Evolutionary conservation across 2,888 invertebrate species (phyloP).

Genomic region (Rapana venosa): DNA sequence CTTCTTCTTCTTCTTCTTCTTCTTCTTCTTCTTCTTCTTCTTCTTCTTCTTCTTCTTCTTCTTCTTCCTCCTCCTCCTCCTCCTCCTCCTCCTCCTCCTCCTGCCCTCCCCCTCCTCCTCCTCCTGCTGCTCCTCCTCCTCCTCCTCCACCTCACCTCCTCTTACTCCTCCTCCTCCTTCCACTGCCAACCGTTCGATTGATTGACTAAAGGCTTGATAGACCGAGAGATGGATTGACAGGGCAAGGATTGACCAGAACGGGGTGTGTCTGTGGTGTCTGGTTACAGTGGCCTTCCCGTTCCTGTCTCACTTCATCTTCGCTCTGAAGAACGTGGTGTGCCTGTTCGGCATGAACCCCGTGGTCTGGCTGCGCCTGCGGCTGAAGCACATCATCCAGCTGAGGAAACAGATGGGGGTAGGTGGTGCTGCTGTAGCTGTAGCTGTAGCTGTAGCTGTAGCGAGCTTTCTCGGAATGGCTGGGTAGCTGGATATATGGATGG

Average conservation of each 20-base stretch:
- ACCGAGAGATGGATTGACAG: too few relatives aligned
- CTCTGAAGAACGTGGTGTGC: slow-evolving; percentile 69
- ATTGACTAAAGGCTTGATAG: too few relatives aligned
- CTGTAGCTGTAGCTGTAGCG: not conserved
- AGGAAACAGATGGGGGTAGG: slow-evolving; percentile 67
- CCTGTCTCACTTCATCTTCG: slow-evolving; percentile 66
- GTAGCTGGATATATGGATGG: too few relatives aligned
- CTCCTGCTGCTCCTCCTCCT: not conserved
- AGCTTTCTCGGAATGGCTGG: too few relatives aligned
- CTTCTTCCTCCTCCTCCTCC: not conserved
- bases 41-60: not conserved
- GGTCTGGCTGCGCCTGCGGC: slow-evolving; percentile 63
- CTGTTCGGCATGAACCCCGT: slow-evolving; percentile 71
- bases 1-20: too few relatives aligned
- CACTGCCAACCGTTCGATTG: too few relatives aligned
- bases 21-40: too few relatives aligned
- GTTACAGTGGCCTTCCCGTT: slow-evolving; percentile 68
- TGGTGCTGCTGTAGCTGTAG: not conserved
- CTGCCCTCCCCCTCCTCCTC: too few relatives aligned
- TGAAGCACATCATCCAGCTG: slow-evolving; percentile 65
- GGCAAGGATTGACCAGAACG: too few relatives aligned
- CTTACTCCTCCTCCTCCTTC: too few relatives aligned
- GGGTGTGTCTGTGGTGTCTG: not conserved
- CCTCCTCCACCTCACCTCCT: not conserved
- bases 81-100: too few relatives aligned